A percentile compares a stretch with the other conserved stretches of the same genome.
phyloP scores from a whole-genome alignment of 2,888 invertebrate genomes.

The Monopis laevigella region DNA sequence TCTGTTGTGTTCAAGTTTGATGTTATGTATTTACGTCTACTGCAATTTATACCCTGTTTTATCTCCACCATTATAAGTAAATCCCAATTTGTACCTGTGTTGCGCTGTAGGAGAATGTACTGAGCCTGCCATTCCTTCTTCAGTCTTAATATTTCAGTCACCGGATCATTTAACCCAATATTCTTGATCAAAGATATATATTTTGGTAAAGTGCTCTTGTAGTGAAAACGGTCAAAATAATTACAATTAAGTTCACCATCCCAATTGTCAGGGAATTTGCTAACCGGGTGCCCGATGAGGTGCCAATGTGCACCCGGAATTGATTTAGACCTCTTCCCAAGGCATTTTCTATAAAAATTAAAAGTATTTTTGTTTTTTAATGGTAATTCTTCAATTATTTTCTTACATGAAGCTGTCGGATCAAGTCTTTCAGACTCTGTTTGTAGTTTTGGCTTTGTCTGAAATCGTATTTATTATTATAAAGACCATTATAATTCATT shows the following conservation, averaged over 20 bases:
- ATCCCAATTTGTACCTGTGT: too few species aligned
- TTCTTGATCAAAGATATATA: conserved; percentile 33
- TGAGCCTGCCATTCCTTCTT: conserved; percentile 36
- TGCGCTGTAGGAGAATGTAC: background rate
- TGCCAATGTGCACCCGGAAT: conserved; percentile 25
- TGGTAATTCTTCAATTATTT: conserved; percentile 33
- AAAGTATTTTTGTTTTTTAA: conserved; percentile 31
- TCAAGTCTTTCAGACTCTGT: too few species aligned
- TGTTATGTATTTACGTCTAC: too few species aligned
- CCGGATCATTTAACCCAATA: conserved; percentile 35
- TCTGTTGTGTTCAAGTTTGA: too few species aligned
- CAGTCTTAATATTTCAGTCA: conserved; percentile 32
- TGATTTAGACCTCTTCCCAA: conserved; percentile 27
- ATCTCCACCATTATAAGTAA: too few species aligned
- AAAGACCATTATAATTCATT: too few species aligned
- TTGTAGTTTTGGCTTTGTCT: background rate
- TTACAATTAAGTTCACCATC: conserved; percentile 39
- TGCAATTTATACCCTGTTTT: too few species aligned
- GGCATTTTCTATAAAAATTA: conserved; percentile 28
- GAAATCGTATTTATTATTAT: too few species aligned
- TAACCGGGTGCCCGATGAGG: conserved; percentile 36
- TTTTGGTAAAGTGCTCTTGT: conserved; percentile 41
- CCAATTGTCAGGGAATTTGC: conserved; percentile 41
- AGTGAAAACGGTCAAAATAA: conserved; percentile 43
- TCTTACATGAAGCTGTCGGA: conserved; percentile 29